phyloP scores from a whole-genome alignment of 2,797 vertebrate species.

The Psittacula derbiana region DNA sequence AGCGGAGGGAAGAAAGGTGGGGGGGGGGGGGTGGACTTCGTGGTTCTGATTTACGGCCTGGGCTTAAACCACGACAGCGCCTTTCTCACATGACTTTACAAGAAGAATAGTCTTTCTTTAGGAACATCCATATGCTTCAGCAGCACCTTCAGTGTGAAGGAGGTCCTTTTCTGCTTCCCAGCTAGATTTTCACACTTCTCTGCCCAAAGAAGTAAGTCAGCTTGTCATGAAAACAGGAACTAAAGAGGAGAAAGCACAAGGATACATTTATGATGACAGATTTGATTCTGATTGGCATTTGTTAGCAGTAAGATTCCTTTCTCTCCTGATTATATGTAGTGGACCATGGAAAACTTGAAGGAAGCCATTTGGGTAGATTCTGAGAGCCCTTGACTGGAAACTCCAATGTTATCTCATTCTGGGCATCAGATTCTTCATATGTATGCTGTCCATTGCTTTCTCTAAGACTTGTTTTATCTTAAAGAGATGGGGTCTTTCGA shows the following conservation, averaged over 20 bases:
- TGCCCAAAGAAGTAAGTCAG: neutral
- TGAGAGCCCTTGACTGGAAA: neutral
- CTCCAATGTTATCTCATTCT: neutral
- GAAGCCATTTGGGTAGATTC: neutral
- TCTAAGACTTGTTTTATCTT: neutral
- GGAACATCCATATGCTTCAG: neutral
- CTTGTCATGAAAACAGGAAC: neutral
- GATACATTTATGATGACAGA: neutral
- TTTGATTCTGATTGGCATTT: neutral
- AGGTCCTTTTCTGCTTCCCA: neutral
- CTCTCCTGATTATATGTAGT: neutral
- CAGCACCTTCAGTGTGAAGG: neutral
- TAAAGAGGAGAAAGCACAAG: neutral
- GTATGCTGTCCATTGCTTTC: neutral
- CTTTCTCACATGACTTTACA: neutral
- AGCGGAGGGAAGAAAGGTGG: no score
- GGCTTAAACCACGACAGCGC: no score
- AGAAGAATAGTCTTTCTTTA: neutral
- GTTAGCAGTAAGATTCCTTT: neutral
- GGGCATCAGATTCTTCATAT: neutral
- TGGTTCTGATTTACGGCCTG: no score
- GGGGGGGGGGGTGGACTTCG: no score
- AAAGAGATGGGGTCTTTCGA: neutral
- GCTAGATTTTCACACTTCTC: neutral
- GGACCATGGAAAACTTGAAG: neutral